phyloP scores from a whole-genome alignment of 1,140 invertebrate genomes.

The Caenorhabditis remanei region DNA sequence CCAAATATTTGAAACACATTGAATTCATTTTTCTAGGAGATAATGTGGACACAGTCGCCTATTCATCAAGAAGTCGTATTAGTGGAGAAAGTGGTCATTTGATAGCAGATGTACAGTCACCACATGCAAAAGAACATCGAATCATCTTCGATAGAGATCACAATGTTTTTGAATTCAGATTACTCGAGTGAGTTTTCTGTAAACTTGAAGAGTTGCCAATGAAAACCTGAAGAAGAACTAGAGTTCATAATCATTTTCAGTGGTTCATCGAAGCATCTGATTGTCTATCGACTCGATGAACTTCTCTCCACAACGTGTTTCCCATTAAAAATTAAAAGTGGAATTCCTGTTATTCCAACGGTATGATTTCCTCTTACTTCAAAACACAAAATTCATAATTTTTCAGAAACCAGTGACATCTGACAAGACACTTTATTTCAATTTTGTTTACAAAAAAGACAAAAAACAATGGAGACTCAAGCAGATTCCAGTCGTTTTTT shows the following conservation, averaged over 20 bases:
- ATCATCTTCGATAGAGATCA: constrained; percentile 64
- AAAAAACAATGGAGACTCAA: constrained; percentile 66
- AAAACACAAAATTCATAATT: not conserved
- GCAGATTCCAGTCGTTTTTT: constrained; percentile 65
- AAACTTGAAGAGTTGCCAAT: not conserved
- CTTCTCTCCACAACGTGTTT: constrained; percentile 34
- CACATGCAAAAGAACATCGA: constrained; percentile 66
- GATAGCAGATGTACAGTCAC: constrained; percentile 64
- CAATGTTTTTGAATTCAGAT: constrained; percentile 67
- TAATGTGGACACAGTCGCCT: constrained; percentile 30
- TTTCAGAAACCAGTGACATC: constrained; percentile 57
- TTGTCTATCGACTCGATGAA: constrained; percentile 63
- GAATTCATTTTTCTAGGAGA: not conserved
- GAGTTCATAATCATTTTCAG: not conserved
- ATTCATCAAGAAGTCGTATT: constrained; percentile 20
- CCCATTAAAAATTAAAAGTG: constrained; percentile 54
- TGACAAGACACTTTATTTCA: constrained; percentile 65
- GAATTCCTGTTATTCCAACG: constrained; percentile 43
- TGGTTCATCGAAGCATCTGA: constrained; percentile 24
- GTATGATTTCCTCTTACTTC: not conserved
- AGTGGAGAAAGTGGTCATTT: constrained; percentile 54
- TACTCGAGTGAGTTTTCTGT: constrained; percentile 60
- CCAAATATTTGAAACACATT: not conserved
- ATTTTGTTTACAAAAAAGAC: constrained; percentile 66
- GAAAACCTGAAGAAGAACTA: not conserved